Conservation (phyloP, 1,140 invertebrate genomes). For the Trichomalopsis sarcophagae region DNA sequence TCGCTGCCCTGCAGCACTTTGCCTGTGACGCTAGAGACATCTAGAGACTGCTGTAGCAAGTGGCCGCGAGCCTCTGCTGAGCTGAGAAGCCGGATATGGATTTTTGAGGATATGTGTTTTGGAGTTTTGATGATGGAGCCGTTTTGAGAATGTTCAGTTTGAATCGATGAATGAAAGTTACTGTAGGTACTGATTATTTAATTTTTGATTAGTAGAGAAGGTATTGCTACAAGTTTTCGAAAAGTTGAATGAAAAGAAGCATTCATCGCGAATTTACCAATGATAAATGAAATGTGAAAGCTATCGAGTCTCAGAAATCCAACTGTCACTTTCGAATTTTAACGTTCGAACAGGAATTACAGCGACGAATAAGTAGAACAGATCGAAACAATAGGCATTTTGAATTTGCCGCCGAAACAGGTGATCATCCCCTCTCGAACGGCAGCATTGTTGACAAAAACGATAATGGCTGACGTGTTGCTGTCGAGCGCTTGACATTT, state of each 20-base stretch:
- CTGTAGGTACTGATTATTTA: too few relatives aligned
- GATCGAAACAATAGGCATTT: constrained; percentile 1
- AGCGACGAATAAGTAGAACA: background rate
- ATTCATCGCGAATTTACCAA: background rate
- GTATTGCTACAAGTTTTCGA: background rate
- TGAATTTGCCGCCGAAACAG: constrained; percentile 17
- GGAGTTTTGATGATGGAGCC: too few relatives aligned
- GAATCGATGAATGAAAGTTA: too few relatives aligned
- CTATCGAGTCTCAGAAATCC: too few relatives aligned
- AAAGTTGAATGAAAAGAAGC: background rate
- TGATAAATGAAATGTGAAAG: too few relatives aligned
- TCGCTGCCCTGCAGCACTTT: background rate
- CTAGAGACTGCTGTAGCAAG: background rate
- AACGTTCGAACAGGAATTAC: too few relatives aligned
- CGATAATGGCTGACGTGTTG: constrained; percentile 54
- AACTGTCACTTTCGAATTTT: too few relatives aligned
- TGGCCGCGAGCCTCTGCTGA: background rate
- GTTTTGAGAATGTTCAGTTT: too few relatives aligned
- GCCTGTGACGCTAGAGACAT: background rate
- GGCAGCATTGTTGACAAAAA: constrained; percentile 14
- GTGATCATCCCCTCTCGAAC: background rate
- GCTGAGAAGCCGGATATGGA: too few relatives aligned
- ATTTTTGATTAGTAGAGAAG: background rate
- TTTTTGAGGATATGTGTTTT: too few relatives aligned
- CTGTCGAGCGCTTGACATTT: constrained; percentile 58